Percentiles rank a stretch among this genome's conserved stretches.
Conservation (phyloP, 2,888 invertebrate species). For the Cephus runcator region DNA sequence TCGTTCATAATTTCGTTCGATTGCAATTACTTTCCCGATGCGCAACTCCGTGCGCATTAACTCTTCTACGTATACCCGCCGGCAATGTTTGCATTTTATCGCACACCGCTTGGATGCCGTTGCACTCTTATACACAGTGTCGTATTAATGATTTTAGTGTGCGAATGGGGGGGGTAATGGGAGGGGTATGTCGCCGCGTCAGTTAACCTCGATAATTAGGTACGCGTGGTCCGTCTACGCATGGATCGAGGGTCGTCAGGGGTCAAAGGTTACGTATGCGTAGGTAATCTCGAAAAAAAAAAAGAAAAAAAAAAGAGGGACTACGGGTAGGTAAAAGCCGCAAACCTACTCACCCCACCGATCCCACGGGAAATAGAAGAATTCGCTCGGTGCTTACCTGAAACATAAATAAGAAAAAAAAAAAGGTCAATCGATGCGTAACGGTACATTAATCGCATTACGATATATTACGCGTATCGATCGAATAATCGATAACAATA, state of each 20-base stretch:
- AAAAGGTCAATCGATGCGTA: constrained; percentile 3
- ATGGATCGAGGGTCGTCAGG: neutral
- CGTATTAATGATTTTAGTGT: constrained; percentile 43
- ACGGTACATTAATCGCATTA: neutral
- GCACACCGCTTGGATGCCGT: constrained; percentile 22
- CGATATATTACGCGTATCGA: neutral
- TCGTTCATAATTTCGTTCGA: constrained; percentile 60
- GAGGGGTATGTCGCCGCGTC: constrained; percentile 41
- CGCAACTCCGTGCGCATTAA: constrained; percentile 45
- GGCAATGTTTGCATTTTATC: constrained; percentile 59
- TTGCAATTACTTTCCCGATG: constrained; percentile 53
- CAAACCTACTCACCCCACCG: neutral
- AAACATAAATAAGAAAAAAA: constrained; percentile 32
- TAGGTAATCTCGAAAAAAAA: neutral
- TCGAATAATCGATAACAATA: neutral
- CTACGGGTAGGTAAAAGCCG: neutral
- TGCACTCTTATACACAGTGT: neutral
- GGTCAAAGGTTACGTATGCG: neutral
- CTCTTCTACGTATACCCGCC: constrained; percentile 36
- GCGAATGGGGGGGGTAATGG: neutral
- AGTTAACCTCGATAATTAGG: constrained; percentile 49
- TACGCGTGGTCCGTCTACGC: constrained; percentile 13
- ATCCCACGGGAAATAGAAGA: constrained; percentile 1
- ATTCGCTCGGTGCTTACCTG: constrained; percentile 42
- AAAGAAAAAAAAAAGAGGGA: neutral